Evolutionary conservation across 2,797 vertebrate genomes (phyloP).

Genomic region (Chaenodraco wilsoni): DNA sequence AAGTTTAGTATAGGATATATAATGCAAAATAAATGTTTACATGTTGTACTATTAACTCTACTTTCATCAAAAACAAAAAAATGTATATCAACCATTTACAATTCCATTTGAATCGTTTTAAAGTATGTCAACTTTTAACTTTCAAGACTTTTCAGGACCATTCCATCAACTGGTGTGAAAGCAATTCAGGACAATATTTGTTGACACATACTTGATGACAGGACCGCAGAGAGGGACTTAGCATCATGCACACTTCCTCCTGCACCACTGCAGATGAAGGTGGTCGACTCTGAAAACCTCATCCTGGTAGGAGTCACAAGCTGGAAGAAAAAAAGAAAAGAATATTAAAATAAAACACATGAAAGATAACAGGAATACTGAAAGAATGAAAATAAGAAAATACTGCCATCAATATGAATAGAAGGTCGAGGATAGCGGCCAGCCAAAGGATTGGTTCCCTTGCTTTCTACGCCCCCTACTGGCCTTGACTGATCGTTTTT

Average conservation of each 20-base stretch:
- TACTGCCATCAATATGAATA: background rate
- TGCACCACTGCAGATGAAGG: constrained; percentile 75
- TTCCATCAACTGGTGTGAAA: background rate
- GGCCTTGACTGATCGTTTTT: background rate
- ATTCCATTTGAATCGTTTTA: no score
- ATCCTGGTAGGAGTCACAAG: constrained; percentile 78
- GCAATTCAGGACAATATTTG: background rate
- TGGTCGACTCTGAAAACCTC: constrained; percentile 90
- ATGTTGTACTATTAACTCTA: background rate
- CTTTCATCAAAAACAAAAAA: background rate
- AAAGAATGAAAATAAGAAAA: background rate
- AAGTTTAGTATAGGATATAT: background rate
- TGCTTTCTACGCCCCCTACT: constrained; percentile 16
- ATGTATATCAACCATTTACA: background rate
- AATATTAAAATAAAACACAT: background rate
- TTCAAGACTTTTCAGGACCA: background rate
- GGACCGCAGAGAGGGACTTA: constrained; percentile 66
- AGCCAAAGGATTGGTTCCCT: background rate
- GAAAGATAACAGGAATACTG: background rate
- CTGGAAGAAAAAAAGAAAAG: constrained; percentile 67
- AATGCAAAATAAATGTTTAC: background rate
- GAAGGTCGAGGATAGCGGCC: background rate
- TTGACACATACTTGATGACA: constrained; percentile 80
- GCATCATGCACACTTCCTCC: constrained; percentile 63
- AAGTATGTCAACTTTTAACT: background rate